Base-by-base conservation (phyloP, 2,888 invertebrate species). In the Hyles lineata region DNA sequence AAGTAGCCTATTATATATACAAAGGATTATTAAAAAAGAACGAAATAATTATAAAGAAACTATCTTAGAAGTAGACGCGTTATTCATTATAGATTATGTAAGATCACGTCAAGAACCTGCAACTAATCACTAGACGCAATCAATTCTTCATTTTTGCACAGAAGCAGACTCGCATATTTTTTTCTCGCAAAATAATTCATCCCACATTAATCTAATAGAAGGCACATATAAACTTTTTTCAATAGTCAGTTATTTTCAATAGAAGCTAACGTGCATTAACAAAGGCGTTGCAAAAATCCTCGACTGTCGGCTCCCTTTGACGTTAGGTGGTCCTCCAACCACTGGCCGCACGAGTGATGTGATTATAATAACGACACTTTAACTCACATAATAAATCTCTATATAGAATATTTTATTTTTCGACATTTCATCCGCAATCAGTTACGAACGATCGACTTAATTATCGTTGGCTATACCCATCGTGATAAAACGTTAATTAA, bases 351-450 rank as follows among this genome's bases (percentile, higher is more conserved):
- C 84, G 84, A 87, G 82, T 93, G 92, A 94, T 93, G 92, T 91
- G 92, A 91, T 92, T 93, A 93, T 94, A 93, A 94, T 94, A 92
- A 92, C 92, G 89, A 90, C 90, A 93, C 88, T 90, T 89, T 88
- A 80, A 87, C 87, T 83, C 89, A 87, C 86, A 87, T 87, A 85
- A 89, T 87, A 88, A 85, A 87, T 85, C 85, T 84, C 84, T 82
- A 86, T 87, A 85, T 80, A 70, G 29, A 70, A 70, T 55, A 70
- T 63, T 52, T 58, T 70, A 70, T 72, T 72, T 52, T 70, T 72
- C 67, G 70, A 61, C 32, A 70, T 72, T 72, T 72, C 59, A 87
- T 87, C 86, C 78, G 83, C 84, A 86, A 88, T 85, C 82, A 83
- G 81, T 82, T 82, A 82, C 79, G 83, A 82, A 81, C 74, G 78